Conservation (phyloP, 1,140 invertebrate genomes). For the Aphelinus certus region DNA sequence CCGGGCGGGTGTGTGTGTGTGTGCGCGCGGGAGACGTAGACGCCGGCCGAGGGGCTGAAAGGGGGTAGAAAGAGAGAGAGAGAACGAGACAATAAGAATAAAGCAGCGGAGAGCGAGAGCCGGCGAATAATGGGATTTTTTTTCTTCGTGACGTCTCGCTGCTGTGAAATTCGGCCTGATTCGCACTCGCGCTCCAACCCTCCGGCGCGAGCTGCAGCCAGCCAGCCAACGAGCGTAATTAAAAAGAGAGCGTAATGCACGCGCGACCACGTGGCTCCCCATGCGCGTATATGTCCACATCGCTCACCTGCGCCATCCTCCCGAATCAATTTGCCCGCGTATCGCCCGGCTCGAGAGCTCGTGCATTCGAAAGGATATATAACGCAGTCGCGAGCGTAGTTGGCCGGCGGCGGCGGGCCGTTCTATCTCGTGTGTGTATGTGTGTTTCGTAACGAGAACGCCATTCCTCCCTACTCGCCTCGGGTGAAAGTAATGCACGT, state of each 20-base stretch:
- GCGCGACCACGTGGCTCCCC: background rate
- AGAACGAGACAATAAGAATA: conserved; percentile 15
- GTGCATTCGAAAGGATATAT: too few species aligned
- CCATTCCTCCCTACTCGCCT: conserved; percentile 8
- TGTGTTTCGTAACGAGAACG: conserved; percentile 13
- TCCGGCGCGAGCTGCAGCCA: background rate
- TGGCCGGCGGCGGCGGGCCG: too few species aligned
- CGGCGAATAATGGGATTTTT: conserved; percentile 33
- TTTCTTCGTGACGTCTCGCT: conserved; percentile 3
- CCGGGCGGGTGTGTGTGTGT: background rate
- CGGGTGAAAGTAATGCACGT: conserved; percentile 15
- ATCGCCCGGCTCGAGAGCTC: background rate
- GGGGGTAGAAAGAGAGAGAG: conserved; percentile 17
- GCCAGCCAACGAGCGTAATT: conserved; percentile 3
- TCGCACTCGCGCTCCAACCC: background rate
- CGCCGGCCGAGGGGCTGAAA: background rate
- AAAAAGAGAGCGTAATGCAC: conserved; percentile 17
- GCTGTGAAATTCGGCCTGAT: conserved; percentile 5
- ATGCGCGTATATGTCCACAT: background rate
- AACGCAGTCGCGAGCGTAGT: too few species aligned
- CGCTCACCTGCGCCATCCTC: too few species aligned
- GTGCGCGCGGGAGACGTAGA: background rate
- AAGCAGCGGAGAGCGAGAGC: background rate
- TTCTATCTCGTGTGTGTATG: background rate
- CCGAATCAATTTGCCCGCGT: background rate